phyloP scores from a whole-genome alignment of 2,113 vertebrate species.

The Synodontis membranacea region DNA sequence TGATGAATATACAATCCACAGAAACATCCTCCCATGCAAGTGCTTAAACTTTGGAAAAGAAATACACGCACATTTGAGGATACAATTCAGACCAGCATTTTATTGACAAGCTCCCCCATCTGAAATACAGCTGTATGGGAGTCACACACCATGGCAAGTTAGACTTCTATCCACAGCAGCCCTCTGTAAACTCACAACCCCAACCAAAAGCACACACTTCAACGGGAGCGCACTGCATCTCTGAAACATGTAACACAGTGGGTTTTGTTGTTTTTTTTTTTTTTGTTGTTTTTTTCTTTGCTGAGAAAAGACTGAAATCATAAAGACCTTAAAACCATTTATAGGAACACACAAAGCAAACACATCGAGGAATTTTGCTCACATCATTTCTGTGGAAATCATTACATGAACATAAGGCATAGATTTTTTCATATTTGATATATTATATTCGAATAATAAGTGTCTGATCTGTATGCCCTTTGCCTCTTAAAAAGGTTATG shows the following conservation, averaged over 20 bases:
- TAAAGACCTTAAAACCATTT: constrained; percentile 52
- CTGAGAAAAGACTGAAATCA: constrained; percentile 45
- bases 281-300: constrained; percentile 15
- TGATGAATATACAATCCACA: constrained; percentile 7
- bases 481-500: constrained; percentile 35
- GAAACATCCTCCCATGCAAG: constrained; percentile 52
- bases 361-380: constrained; percentile 40
- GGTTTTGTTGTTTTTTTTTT: too few relatives aligned
- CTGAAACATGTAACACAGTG: constrained; percentile 47
- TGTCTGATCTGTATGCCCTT: constrained; percentile 3
- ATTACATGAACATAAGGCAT: constrained; percentile 46
- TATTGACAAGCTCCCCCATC: constrained; percentile 54
- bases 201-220: constrained; percentile 32
- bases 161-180: constrained; percentile 39
- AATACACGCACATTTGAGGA: constrained; percentile 55
- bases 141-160: constrained; percentile 46
- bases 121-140: constrained; percentile 51
- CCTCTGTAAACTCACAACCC: constrained; percentile 47
- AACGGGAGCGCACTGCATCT: constrained; percentile 43
- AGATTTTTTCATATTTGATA: constrained; percentile 31
- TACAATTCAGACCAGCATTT: constrained; percentile 55
- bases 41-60: constrained; percentile 50
- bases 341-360: constrained; percentile 37
- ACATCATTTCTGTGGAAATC: constrained; percentile 36
- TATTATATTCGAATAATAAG: constrained; percentile 3